Conservation (phyloP, 2,113 vertebrate genomes). For the Upupa epops region DNA sequence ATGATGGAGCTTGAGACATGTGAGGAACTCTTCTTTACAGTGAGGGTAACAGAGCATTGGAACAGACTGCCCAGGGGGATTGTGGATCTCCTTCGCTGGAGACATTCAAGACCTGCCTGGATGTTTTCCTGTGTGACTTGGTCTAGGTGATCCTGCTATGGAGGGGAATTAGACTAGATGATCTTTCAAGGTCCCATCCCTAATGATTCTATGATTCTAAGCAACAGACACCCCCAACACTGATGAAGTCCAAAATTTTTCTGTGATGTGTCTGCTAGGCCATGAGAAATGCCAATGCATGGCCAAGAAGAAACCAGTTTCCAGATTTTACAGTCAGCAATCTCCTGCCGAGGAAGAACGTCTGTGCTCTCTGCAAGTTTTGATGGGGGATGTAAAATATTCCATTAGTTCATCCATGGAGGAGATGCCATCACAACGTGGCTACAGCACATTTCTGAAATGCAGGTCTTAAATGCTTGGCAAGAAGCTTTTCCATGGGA, state of each 20-base stretch:
- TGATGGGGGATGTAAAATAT: not conserved
- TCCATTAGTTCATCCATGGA: not conserved
- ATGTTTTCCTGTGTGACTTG: too few relatives aligned
- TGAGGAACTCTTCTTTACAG: too few relatives aligned
- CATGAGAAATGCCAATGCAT: not conserved
- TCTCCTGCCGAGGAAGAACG: not conserved
- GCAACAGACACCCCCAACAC: not conserved
- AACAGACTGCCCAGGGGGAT: too few relatives aligned
- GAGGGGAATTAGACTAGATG: too few relatives aligned
- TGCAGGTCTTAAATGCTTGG: not conserved
- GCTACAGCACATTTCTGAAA: not conserved
- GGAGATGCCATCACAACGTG: not conserved
- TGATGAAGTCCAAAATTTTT: not conserved
- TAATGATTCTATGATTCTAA: too few relatives aligned
- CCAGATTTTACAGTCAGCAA: not conserved
- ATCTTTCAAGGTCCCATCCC: too few relatives aligned
- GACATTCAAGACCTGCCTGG: too few relatives aligned
- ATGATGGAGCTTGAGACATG: accelerated
- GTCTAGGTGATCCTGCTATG: too few relatives aligned
- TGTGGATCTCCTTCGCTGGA: too few relatives aligned
- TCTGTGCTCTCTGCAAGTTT: not conserved
- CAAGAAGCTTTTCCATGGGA: not conserved
- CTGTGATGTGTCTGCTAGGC: not conserved
- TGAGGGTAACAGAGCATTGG: too few relatives aligned
- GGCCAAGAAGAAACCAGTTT: not conserved